Percentiles rank a stretch among this genome's conserved stretches.
These are phyloP conservation scores for Perca flavescens DNA, from an alignment of 2,113 vertebrate species.

Conservation along the genomic window DNA sequence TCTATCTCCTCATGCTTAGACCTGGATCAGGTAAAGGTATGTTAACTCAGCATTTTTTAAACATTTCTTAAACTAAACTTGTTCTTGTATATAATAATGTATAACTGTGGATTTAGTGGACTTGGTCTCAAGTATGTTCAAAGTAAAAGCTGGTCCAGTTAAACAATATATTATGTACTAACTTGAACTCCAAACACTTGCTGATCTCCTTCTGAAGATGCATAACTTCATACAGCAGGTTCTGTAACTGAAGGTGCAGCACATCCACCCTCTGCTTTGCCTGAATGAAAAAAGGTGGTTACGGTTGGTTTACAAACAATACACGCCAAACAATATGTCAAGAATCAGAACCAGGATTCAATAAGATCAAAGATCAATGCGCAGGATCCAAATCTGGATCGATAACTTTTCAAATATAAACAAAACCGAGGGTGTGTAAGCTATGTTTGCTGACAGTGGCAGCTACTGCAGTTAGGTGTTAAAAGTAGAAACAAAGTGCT, in stretches of 20 bases:
- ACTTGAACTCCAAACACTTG: slow-evolving; percentile 99
- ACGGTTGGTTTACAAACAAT: slow-evolving; percentile 3
- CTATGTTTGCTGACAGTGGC: slow-evolving; percentile 23
- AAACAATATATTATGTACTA: slow-evolving; percentile 69
- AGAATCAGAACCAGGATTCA: slow-evolving; percentile 4
- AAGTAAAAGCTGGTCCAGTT: background rate
- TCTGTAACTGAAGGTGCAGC: slow-evolving; percentile 97
- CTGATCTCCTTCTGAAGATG: slow-evolving; percentile 99
- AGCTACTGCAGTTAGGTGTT: slow-evolving; percentile 21
- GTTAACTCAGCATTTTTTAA: background rate
- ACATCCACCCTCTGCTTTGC: slow-evolving; percentile 97
- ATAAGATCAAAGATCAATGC: slow-evolving; percentile 4
- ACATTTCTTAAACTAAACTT: background rate
- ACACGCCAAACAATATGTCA: background rate
- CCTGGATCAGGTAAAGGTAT: slow-evolving; percentile 72
- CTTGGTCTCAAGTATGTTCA: background rate
- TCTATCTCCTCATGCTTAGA: slow-evolving; percentile 98
- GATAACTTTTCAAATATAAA: background rate
- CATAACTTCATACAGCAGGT: slow-evolving; percentile 97
- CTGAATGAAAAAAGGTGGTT: slow-evolving; percentile 70
- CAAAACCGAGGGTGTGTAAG: background rate
- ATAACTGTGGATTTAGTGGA: background rate
- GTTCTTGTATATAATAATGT: background rate
- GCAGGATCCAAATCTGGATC: background rate
- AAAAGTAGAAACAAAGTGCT: slow-evolving; percentile 33